These are phyloP conservation scores for Acanthosepion lycidas DNA, from an alignment of 2,888 invertebrate genomes.

Conservation along the genomic window DNA sequence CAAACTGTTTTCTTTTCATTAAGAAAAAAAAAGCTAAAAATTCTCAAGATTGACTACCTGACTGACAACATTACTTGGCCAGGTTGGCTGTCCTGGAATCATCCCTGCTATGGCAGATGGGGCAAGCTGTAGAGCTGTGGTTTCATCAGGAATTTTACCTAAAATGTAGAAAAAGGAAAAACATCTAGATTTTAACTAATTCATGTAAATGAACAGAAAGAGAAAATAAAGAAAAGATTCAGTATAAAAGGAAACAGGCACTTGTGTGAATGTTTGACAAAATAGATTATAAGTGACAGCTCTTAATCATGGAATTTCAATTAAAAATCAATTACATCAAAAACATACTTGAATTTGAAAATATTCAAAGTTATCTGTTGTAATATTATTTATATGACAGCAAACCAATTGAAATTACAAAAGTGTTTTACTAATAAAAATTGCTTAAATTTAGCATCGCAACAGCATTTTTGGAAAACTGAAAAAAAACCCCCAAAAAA, in stretches of 20 bases:
- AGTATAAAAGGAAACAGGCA: background rate
- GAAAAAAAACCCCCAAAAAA: too few species aligned
- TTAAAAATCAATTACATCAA: background rate
- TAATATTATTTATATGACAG: too few species aligned
- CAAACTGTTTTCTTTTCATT: too few species aligned
- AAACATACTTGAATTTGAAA: background rate
- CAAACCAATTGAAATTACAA: background rate
- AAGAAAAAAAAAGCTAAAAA: background rate
- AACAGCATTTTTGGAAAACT: background rate
- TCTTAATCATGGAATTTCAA: background rate
- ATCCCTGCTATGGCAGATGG: constrained; percentile 85
- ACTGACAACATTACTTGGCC: constrained; percentile 93
- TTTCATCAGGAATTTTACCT: constrained; percentile 95
- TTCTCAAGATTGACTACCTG: constrained; percentile 76
- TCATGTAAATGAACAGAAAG: background rate
- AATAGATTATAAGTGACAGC: background rate
- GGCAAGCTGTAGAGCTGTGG: constrained; percentile 92
- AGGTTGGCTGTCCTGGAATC: constrained; percentile 85
- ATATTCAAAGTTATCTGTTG: background rate
- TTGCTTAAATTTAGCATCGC: background rate
- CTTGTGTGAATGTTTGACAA: background rate
- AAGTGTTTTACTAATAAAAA: background rate
- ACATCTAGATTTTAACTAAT: constrained; percentile 38
- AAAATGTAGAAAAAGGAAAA: constrained; percentile 48
- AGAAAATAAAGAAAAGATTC: background rate